Conservation (phyloP, 2,113 vertebrate genomes). For the Telmatochromis sp. region DNA sequence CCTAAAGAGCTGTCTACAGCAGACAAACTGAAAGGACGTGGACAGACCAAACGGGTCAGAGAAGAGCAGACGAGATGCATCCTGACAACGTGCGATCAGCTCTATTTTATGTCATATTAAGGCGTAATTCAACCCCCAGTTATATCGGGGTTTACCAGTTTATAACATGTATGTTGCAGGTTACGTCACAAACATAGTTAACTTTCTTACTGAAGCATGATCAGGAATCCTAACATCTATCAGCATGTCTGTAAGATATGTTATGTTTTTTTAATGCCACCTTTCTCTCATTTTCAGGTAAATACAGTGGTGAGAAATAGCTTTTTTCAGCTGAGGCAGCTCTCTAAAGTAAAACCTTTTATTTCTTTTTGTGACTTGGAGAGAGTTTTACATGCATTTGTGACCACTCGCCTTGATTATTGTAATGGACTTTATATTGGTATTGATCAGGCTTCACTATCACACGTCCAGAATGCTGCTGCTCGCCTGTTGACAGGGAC, state of each 20-base stretch:
- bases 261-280: not conserved
- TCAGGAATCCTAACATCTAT: not conserved
- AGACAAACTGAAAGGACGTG: not conserved
- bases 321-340: too few species aligned
- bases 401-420: not conserved
- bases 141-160: fast-evolving
- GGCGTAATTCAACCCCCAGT: not conserved
- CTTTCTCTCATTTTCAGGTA: not conserved
- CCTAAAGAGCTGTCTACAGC: not conserved
- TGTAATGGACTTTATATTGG: not conserved
- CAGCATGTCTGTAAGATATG: not conserved
- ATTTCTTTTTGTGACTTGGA: too few species aligned
- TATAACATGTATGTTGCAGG: not conserved
- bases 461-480: fast-evolving
- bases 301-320: not conserved
- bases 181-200: not conserved
- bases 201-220: not conserved
- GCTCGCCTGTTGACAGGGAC: not conserved
- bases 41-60: not conserved
- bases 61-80: not conserved
- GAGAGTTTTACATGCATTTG: not conserved
- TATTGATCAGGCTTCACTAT: not conserved
- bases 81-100: not conserved
- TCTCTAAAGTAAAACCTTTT: too few species aligned
- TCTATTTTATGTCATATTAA: not conserved